Base-by-base conservation (phyloP, 2,113 vertebrate species). In the Asarcornis scutulata region DNA sequence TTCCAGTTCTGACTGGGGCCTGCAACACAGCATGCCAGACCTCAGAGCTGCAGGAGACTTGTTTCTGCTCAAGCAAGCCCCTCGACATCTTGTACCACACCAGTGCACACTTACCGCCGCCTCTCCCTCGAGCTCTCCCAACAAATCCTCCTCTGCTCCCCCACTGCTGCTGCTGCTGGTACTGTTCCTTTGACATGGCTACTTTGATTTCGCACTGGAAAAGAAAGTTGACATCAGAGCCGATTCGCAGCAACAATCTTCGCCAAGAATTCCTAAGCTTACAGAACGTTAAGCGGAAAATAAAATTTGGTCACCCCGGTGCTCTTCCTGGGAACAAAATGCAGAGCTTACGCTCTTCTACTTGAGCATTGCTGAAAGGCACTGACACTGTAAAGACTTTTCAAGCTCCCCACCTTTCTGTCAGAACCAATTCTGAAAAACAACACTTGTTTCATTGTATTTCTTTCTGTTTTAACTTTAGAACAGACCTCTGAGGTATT, bases 131-230 rank as follows among this genome's bases (percentile, higher is more conserved):
- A 92, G 98, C 98, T 98, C 99, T 98, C 95, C 98, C 98, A 0
- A 98, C 96, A 97, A 99, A 99, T 62, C 99, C 99, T 58, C 99
- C 99, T 98, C 99, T 98, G 82, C 98, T 98, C 16, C 99, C 99
- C 99, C 99, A 99, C 97, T 99, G 99, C 89, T 99, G 99, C 88
- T 99, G 99, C 94, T 99, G 99, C 96, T 99, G 99, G 96, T 99
- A 99, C 98, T 99, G 99, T 58, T 99, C 99, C 97, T 99, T 99
- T 13, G 99, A 99, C 99, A 99, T 99, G 16, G 99, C 99, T 96
- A 99, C 99, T 97, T 99, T 99, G 74, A 99, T 98, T 98, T 99
- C 99, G 98, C 99, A 99, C 99, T 99, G 83, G 60, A 93, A 97
- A 96, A 14, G 23, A 86, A 67, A 86, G 75, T 84, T 26, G 68